Evolutionary conservation across 2,888 invertebrate genomes (phyloP).

Genomic region (Pachycephus smyrnensis): DNA sequence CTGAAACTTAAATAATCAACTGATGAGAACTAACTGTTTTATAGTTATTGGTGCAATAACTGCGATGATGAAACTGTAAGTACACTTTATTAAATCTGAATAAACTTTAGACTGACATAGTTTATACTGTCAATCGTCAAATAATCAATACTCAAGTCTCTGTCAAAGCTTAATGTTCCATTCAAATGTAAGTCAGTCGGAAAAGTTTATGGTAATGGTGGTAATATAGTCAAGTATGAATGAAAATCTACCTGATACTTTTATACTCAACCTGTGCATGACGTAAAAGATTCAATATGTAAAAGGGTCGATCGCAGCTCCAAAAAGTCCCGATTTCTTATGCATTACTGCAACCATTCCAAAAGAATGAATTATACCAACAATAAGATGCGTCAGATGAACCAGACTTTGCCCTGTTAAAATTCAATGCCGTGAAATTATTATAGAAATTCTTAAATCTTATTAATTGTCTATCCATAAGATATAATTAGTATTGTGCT

Average conservation of each 20-base stretch:
- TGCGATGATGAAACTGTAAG: neutral
- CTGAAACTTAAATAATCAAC: constrained; percentile 56
- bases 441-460: neutral
- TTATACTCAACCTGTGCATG: constrained; percentile 59
- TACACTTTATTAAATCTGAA: neutral
- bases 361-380: constrained; percentile 38
- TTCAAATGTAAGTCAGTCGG: neutral
- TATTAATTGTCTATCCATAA: neutral
- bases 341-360: constrained; percentile 50
- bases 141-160: neutral
- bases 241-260: constrained; percentile 41
- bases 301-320: constrained; percentile 46
- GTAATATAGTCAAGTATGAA: neutral
- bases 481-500: neutral
- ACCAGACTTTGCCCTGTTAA: constrained; percentile 34
- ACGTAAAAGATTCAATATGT: constrained; percentile 39
- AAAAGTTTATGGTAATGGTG: neutral
- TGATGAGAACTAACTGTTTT: constrained; percentile 20
- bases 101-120: too few species aligned
- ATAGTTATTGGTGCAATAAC: neutral
- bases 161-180: neutral
- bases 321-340: constrained; percentile 44
- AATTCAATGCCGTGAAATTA: constrained; percentile 16
- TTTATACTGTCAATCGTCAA: neutral
- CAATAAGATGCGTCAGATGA: constrained; percentile 39